Base-by-base conservation (phyloP, 1,140 invertebrate genomes). In the Danaus plexippus region DNA sequence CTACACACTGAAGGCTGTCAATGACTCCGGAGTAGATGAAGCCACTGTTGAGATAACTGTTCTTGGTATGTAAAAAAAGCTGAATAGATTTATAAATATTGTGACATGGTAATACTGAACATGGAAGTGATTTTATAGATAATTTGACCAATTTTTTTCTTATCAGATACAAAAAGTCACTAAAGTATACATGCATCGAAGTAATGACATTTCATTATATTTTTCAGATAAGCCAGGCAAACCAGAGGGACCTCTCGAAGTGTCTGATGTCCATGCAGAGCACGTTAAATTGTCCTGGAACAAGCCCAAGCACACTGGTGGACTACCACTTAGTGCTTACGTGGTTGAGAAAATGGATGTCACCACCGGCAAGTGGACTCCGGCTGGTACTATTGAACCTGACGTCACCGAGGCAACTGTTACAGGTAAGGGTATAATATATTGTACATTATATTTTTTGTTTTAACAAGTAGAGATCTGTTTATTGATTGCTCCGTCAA, bases 261-360 rank as follows among this genome's bases (percentile, higher is more conserved):
- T 98, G 4, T 91, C 90, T 0, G 96, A 98, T 77, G 91, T 99
- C 0, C 95, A 97, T 75, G 98, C 98, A 58, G 97, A 98, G 75
- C 95, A 96, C 22, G 97, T 95, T 75, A 99, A 97, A 75, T 87
- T 99, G 6, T 93, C 94, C 66, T 99, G 98, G 98, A 95, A 95
- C 11, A 95, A 96, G 73, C 96, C 97, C 9, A 95, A 94, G 80
- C 97, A 99, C 79, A 96, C 98, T 70, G 98, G 98, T 57, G 97
- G 97, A 47, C 87, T 97, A 41, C 97, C 97, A 6, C 89, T 99
- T 48, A 94, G 93, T 22, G 92, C 93, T 9, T 99, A 97, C 77
- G 87, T 97, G 11, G 88, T 99, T 55, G 98, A 99, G 85, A 98
- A 98, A 88, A 95, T 97, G 92, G 96, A 97, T 75, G 89, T 90